Evolutionary conservation across 2,888 invertebrate genomes (phyloP).

Genomic region (Epistrophe grossulariae): DNA sequence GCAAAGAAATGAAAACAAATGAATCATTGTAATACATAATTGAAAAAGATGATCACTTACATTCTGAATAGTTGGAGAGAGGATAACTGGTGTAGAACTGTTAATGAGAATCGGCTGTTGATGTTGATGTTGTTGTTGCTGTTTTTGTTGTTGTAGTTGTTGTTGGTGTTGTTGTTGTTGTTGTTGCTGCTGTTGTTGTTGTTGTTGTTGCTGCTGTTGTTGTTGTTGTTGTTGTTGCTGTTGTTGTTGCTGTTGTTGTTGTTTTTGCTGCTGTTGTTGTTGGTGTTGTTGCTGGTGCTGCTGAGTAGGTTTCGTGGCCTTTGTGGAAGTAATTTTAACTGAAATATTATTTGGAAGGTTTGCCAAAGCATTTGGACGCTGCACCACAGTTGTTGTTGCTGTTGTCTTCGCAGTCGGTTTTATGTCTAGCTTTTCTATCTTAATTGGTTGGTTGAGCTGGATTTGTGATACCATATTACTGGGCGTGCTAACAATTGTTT

Average conservation of each 20-base stretch:
- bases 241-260: slow-evolving; percentile 78
- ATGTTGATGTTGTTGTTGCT: slow-evolving; percentile 78
- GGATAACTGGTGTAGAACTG: slow-evolving; percentile 82
- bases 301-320: slow-evolving; percentile 78
- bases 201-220: slow-evolving; percentile 76
- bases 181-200: slow-evolving; percentile 74
- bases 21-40: background rate
- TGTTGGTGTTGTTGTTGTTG: slow-evolving; percentile 75
- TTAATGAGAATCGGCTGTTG: slow-evolving; percentile 80
- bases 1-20: background rate
- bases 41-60: slow-evolving; percentile 69
- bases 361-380: slow-evolving; percentile 80
- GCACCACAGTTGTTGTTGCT: slow-evolving; percentile 75
- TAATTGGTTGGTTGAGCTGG: slow-evolving; percentile 77
- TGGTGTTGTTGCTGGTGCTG: slow-evolving; percentile 77
- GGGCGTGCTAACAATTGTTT: slow-evolving; percentile 73
- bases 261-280: slow-evolving; percentile 59
- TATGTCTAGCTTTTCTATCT: slow-evolving; percentile 82
- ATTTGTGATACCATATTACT: slow-evolving; percentile 50
- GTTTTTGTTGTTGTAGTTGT: no score
- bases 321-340: slow-evolving; percentile 82
- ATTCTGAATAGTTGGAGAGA: slow-evolving; percentile 79
- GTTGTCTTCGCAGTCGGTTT: slow-evolving; percentile 79
- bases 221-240: slow-evolving; percentile 75
- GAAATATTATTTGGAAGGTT: slow-evolving; percentile 83